phyloP scores from a whole-genome alignment of 2,797 vertebrate species.

The Mionectes olivaceus region DNA sequence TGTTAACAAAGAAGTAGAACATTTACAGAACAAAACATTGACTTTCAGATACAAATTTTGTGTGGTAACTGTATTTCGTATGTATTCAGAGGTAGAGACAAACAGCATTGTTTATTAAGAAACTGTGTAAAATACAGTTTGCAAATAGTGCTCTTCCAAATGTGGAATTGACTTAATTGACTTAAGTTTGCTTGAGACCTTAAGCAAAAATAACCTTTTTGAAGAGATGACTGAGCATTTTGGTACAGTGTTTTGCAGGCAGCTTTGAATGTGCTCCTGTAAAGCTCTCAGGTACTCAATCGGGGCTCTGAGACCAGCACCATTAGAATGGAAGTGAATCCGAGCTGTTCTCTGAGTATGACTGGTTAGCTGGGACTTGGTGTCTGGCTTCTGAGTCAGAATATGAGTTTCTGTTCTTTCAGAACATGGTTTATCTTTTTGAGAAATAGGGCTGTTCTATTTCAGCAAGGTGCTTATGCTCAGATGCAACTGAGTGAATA shows the following conservation, averaged over 20 bases:
- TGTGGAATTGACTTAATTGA: background rate
- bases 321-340: background rate
- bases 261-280: background rate
- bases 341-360: accelerated
- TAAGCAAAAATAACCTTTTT: background rate
- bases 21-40: slow-evolving; percentile 18
- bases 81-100: slow-evolving; percentile 11
- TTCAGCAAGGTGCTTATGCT: background rate
- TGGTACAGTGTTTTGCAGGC: background rate
- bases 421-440: background rate
- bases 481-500: background rate
- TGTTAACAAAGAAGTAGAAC: slow-evolving; percentile 1
- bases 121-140: background rate
- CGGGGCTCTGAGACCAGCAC: background rate
- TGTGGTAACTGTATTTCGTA: slow-evolving; percentile 26
- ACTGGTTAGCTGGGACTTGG: background rate
- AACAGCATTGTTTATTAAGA: slow-evolving; percentile 34
- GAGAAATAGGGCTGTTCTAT: background rate
- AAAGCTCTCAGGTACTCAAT: background rate
- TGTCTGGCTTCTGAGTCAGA: background rate
- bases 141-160: background rate
- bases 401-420: background rate
- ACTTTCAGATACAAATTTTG: slow-evolving; percentile 42
- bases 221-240: background rate
- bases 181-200: background rate